Evolutionary conservation across 53 echinoderm and acorn worm species (phyloP).

Genomic region (Henricia sp.): DNA sequence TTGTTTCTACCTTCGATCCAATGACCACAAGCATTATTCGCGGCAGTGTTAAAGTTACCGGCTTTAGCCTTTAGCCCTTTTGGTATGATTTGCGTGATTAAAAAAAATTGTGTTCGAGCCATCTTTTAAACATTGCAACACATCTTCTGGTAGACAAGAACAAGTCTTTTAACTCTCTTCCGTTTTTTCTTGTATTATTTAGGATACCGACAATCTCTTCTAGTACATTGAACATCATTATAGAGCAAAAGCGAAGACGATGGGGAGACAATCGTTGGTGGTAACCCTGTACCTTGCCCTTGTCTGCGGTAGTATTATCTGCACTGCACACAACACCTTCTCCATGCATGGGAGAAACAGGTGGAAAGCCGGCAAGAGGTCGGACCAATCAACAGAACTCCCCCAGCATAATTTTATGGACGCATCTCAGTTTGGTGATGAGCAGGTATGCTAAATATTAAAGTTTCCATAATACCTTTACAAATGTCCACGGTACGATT

Average conservation of each 20-base stretch:
- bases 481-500: no score
- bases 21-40: no score
- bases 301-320: constrained; percentile 42
- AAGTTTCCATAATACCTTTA: no score
- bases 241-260: constrained; percentile 15
- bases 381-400: constrained; percentile 18
- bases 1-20: no score
- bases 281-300: constrained; percentile 52
- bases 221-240: constrained; percentile 2
- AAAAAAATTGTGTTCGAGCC: no score
- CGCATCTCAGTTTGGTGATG: constrained; percentile 8
- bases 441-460: constrained; percentile 4
- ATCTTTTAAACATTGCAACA: no score
- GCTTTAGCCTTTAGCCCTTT: no score
- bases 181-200: background rate
- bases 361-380: constrained; percentile 57
- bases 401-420: constrained; percentile 43
- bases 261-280: constrained; percentile 51
- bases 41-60: no score
- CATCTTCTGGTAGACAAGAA: no score
- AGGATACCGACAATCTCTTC: constrained; percentile 14
- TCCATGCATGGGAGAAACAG: constrained; percentile 53
- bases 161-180: no score
- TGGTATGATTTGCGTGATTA: no score
- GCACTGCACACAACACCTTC: constrained; percentile 66